phyloP scores from a whole-genome alignment of 2,888 invertebrate species.

The Drosophila ezoana region DNA sequence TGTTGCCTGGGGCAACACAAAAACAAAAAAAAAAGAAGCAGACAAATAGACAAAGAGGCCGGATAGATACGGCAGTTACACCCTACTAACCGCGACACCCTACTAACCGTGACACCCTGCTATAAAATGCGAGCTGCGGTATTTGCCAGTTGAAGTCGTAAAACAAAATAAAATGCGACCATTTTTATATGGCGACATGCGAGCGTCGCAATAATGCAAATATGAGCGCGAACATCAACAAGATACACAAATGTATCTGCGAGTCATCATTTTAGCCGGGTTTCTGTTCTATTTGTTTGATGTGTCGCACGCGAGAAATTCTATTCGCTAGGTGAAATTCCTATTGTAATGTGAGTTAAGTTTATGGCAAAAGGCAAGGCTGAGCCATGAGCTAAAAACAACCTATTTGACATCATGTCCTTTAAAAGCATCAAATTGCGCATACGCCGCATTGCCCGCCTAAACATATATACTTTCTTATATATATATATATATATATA shows the following conservation, averaged over 20 bases:
- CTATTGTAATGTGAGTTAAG: background rate
- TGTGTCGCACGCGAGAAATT: constrained; percentile 16
- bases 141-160: constrained; percentile 22
- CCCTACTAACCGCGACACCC: constrained; percentile 5
- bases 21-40: constrained; percentile 2
- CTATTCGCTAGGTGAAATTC: background rate
- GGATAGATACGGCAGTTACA: constrained; percentile 10
- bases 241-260: constrained; percentile 38
- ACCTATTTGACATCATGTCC: constrained; percentile 24
- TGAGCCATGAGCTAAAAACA: constrained; percentile 23
- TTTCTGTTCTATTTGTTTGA: constrained; percentile 18
- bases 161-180: constrained; percentile 53
- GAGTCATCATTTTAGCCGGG: constrained; percentile 19
- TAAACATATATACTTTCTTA: background rate
- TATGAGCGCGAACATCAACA: constrained; percentile 33
- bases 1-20: constrained; percentile 57
- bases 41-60: constrained; percentile 16
- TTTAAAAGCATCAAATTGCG: constrained; percentile 43
- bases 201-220: constrained; percentile 52
- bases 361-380: background rate
- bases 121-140: background rate
- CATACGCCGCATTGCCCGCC: constrained; percentile 43
- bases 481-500: background rate
- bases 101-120: constrained; percentile 6
- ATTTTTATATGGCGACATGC: constrained; percentile 60